Conservation (phyloP, 2,113 vertebrate genomes). For the Carlito syrichta region DNA sequence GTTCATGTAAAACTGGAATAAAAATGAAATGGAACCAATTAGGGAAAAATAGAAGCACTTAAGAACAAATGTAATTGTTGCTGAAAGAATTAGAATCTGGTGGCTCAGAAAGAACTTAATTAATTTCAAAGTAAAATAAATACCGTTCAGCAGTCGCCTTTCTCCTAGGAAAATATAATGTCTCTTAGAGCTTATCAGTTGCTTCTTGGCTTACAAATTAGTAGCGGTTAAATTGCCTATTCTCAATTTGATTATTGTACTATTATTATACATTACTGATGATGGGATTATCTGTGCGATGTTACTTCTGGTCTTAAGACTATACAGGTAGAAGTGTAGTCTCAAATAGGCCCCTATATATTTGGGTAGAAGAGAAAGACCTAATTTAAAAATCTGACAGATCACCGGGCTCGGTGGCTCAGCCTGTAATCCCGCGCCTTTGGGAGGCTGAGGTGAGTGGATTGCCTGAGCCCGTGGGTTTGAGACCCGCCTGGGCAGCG, state of each 20-base stretch:
- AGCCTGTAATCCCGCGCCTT: too few species aligned
- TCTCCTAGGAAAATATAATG: neutral
- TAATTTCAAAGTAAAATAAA: slow-evolving; percentile 53
- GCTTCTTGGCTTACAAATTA: neutral
- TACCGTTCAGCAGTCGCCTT: neutral
- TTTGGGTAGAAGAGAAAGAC: neutral
- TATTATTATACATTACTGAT: neutral
- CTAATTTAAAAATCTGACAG: neutral
- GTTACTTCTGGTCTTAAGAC: neutral
- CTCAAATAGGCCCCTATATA: neutral
- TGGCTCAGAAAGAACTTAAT: slow-evolving; percentile 33
- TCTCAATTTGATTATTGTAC: slow-evolving; percentile 2
- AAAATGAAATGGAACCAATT: slow-evolving; percentile 41
- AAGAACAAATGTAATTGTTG: slow-evolving; percentile 45
- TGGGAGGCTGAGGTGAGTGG: too few species aligned
- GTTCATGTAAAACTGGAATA: slow-evolving; percentile 29
- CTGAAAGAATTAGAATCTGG: slow-evolving; percentile 30
- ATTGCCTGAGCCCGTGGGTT: too few species aligned
- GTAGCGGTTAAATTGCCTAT: neutral
- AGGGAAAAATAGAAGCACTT: slow-evolving; percentile 23
- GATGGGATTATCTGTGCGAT: neutral
- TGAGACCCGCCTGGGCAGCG: too few species aligned
- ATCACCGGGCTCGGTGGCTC: too few species aligned
- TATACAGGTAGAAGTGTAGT: neutral
- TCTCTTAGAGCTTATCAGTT: neutral